These are phyloP conservation scores for Thripadectes ignobilis DNA, from an alignment of 2,797 vertebrate species.

Conservation along the genomic window DNA sequence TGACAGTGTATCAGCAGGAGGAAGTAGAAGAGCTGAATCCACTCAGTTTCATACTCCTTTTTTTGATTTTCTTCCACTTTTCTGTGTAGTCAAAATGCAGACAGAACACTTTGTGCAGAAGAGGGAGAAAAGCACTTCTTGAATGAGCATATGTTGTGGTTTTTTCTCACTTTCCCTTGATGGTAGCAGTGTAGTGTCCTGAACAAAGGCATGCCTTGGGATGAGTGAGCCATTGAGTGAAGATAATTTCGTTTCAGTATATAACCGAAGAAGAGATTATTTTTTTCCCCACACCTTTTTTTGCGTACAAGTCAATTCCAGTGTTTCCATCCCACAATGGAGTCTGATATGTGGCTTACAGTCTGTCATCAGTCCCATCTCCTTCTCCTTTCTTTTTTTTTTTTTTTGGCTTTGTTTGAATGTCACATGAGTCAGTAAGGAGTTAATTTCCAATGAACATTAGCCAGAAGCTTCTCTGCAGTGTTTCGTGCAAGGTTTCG, in stretches of 20 bases:
- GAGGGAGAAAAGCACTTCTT: background rate
- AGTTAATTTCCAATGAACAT: conserved; percentile 52
- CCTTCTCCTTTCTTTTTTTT: no score
- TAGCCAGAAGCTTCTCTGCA: conserved; percentile 37
- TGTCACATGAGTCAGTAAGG: conserved; percentile 19
- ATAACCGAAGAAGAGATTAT: background rate
- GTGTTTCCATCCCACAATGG: background rate
- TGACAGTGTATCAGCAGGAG: background rate
- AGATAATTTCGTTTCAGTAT: background rate
- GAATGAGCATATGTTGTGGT: background rate
- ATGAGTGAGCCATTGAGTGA: background rate
- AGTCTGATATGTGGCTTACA: background rate
- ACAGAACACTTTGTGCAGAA: background rate
- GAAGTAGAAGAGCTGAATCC: background rate
- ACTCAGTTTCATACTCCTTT: background rate
- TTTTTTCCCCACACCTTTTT: background rate
- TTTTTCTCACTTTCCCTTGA: background rate
- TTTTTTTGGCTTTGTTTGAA: background rate
- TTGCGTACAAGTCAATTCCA: background rate
- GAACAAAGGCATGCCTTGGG: background rate
- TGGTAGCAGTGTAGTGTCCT: background rate
- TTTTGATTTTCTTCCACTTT: background rate
- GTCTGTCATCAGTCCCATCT: background rate
- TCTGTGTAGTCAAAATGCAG: background rate
- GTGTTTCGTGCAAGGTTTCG: conserved; percentile 79